Evolutionary conservation across 2,888 invertebrate species (phyloP), one percentile per base, ranked within the genome.

Genomic region (Drosophila histrio): DNA sequence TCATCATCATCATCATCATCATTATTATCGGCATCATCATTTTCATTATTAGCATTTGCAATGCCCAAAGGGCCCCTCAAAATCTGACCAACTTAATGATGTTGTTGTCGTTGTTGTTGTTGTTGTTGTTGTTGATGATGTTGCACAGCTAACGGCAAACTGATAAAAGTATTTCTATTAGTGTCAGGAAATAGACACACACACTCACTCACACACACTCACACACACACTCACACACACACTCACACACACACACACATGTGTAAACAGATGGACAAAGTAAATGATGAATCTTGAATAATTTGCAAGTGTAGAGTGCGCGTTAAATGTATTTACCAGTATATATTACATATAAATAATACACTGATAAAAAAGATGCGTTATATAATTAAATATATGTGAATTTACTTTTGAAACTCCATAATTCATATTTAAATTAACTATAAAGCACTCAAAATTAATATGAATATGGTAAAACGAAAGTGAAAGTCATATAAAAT

Each of bases 91-190:
- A 60, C 11, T 41, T 43, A 21, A 49, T 44, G 21, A 22, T 52
- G 41, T 4, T 32, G 38, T 2, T 34, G n/a, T 7, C n/a, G 43
- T 2, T 13, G 62, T 13, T 69, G 34, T 36, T 49, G 39, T 26
- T 58, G 17, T 3, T 44, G 22, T 2, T 39, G 15, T 9, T 28
- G 26, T 19, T 60, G 30, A 26, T n/a, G 47, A 9, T 60, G 75
- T 49, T 61, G 69, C 19, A 17, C 34, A 50, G 59, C 60, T 38
- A 57, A 59, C 26, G 53, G 30, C 34, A 64, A 72, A 84, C 68
- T 82, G 86, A 82, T 87, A 87, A 82, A 82, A 87, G 82, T 82
- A 82, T 82, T 87, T 82, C 88, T 87, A 82, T 82, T 82, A 82
- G 88, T 87, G 72, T 67, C 86, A 82, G 85, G 59, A 77, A 80